A percentile compares a stretch with the other conserved stretches of the same genome.
phyloP scores from a whole-genome alignment of 2,888 invertebrate species.

The Ophion obscuratus region DNA sequence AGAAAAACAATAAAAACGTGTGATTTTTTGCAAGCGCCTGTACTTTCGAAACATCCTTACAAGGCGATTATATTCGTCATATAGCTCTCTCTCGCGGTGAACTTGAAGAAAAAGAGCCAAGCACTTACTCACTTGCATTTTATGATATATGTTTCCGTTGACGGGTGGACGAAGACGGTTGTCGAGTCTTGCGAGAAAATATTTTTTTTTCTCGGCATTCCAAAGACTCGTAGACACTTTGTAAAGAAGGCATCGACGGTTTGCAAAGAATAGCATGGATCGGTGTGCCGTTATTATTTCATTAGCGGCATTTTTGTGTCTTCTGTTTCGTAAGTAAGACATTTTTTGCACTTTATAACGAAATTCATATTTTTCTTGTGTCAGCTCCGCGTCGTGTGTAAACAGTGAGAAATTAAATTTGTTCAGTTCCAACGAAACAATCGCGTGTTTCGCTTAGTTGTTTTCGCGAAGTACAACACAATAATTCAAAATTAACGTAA shows the following conservation, averaged over 20 bases:
- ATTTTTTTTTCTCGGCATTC: slow-evolving; percentile 23
- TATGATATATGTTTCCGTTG: slow-evolving; percentile 27
- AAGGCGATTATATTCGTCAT: slow-evolving; percentile 14
- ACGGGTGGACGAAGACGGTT: slow-evolving; percentile 5
- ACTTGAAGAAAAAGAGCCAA: not conserved
- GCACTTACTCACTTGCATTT: slow-evolving; percentile 3
- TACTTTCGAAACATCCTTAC: slow-evolving; percentile 33
- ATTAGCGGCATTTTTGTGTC: slow-evolving; percentile 22
- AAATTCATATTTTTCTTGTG: not conserved
- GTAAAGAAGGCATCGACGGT: not conserved
- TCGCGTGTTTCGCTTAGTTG: not conserved
- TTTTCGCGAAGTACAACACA: not conserved
- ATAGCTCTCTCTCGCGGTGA: slow-evolving; percentile 1
- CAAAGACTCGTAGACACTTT: not conserved
- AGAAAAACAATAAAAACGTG: not conserved
- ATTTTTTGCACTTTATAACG: not conserved
- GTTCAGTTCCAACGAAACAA: not conserved
- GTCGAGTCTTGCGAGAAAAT: slow-evolving; percentile 26
- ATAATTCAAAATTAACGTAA: too few relatives aligned
- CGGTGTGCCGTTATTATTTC: slow-evolving; percentile 10
- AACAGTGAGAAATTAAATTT: not conserved
- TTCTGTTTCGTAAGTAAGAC: slow-evolving; percentile 53
- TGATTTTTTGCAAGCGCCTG: not conserved
- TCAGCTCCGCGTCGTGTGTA: not conserved
- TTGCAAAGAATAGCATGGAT: slow-evolving; percentile 15